Percentiles rank a stretch among this genome's conserved stretches.
phyloP scores from a whole-genome alignment of 2,113 vertebrate species.

The Atherinomorus stipes region DNA sequence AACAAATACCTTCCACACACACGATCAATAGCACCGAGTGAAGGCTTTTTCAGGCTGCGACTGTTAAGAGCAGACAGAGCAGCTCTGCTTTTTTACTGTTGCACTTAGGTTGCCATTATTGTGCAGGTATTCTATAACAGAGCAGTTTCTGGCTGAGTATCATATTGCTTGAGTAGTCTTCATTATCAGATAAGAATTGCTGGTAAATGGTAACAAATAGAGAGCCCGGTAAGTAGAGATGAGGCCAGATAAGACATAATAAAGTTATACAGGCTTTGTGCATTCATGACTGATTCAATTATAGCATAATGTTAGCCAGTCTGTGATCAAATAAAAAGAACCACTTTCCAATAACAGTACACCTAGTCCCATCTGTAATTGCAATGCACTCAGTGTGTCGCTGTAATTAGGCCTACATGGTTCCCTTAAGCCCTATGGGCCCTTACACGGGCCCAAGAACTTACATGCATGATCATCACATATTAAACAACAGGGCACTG shows the following conservation, averaged over 20 bases:
- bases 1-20: not conserved
- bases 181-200: constrained; percentile 67
- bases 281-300: constrained; percentile 57
- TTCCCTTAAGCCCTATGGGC: too few species aligned
- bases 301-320: constrained; percentile 44
- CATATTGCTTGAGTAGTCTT: constrained; percentile 60
- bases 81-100: constrained; percentile 15
- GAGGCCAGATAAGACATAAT: constrained; percentile 65
- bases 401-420: constrained; percentile 44
- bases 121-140: constrained; percentile 32
- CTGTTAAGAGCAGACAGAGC: constrained; percentile 20
- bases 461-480: too few species aligned
- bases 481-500: too few species aligned
- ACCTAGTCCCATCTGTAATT: constrained; percentile 15
- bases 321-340: constrained; percentile 58
- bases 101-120: constrained; percentile 49
- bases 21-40: not conserved
- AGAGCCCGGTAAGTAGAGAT: constrained; percentile 51
- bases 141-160: constrained; percentile 17
- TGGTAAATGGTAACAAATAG: constrained; percentile 74
- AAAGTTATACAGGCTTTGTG: constrained; percentile 52
- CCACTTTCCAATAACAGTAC: constrained; percentile 40
- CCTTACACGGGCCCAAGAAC: too few species aligned
- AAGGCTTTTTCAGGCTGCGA: not conserved
- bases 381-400: constrained; percentile 15